These are phyloP conservation scores for Diarsia rubi DNA, from an alignment of 2,888 invertebrate genomes.

Conservation along the genomic window DNA sequence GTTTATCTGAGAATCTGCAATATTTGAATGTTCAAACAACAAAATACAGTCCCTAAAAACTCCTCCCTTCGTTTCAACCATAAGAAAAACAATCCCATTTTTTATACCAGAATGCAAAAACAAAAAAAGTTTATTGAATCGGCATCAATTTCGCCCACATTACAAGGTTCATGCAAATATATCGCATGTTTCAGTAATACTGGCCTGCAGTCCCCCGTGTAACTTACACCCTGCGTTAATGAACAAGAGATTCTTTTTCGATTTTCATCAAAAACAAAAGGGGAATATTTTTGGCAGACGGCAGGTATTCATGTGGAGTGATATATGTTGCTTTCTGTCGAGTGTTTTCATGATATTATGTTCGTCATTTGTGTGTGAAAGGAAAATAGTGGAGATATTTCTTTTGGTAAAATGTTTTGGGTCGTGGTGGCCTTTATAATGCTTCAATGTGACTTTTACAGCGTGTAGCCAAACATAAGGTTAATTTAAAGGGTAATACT, in stretches of 20 bases:
- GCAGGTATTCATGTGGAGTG: conserved; percentile 69
- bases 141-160: conserved; percentile 13
- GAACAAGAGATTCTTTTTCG: conserved; percentile 88
- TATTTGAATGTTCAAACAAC: background rate
- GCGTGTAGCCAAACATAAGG: background rate
- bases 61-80: background rate
- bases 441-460: background rate
- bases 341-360: conserved; percentile 54
- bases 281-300: conserved; percentile 86
- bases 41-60: background rate
- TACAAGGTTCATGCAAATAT: conserved; percentile 25
- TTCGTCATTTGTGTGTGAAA: conserved; percentile 17
- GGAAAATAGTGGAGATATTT: background rate
- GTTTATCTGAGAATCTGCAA: background rate
- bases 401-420: background rate
- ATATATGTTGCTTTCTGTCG: conserved; percentile 48
- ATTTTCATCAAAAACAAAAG: conserved; percentile 87
- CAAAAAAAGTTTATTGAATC: conserved; percentile 8
- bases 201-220: conserved; percentile 76
- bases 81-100: conserved; percentile 26
- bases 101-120: conserved; percentile 13
- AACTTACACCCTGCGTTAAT: conserved; percentile 89
- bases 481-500: background rate
- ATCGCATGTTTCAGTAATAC: conserved; percentile 66
- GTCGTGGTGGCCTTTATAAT: background rate